Evolutionary conservation across 2,797 vertebrate species (phyloP).

Genomic region (Myotis myotis): DNA sequence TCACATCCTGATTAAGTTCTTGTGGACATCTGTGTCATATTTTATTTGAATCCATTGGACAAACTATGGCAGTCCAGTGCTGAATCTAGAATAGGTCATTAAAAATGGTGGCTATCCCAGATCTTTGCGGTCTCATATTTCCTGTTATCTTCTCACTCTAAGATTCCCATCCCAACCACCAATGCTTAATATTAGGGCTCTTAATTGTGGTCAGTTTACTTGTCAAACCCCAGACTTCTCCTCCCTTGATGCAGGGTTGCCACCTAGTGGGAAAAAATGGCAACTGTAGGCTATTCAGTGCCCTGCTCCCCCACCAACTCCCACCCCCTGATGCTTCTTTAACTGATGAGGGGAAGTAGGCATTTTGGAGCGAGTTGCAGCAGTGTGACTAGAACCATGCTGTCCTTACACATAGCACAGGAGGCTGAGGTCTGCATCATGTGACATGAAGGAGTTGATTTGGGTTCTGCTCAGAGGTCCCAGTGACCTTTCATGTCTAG

Average conservation of each 20-base stretch:
- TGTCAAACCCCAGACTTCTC: constrained; percentile 3
- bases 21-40: background rate
- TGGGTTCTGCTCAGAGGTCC: background rate
- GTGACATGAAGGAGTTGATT: background rate
- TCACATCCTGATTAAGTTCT: background rate
- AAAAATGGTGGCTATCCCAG: background rate
- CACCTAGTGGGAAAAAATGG: constrained; percentile 61
- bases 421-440: too few relatives aligned
- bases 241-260: constrained; percentile 47
- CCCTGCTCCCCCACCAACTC: background rate
- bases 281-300: background rate
- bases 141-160: background rate
- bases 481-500: background rate
- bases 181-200: background rate
- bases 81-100: background rate
- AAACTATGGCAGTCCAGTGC: background rate
- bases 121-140: background rate
- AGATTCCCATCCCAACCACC: background rate
- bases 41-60: background rate
- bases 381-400: background rate
- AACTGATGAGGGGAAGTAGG: background rate
- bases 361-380: background rate
- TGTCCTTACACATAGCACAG: fast-evolving
- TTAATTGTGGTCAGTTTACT: background rate
- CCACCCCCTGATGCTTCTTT: background rate